A percentile compares a stretch with the other conserved stretches of the same genome.
These are phyloP conservation scores for Chrysocyon brachyurus DNA, from an alignment of 2,797 vertebrate species.

Conservation along the genomic window DNA sequence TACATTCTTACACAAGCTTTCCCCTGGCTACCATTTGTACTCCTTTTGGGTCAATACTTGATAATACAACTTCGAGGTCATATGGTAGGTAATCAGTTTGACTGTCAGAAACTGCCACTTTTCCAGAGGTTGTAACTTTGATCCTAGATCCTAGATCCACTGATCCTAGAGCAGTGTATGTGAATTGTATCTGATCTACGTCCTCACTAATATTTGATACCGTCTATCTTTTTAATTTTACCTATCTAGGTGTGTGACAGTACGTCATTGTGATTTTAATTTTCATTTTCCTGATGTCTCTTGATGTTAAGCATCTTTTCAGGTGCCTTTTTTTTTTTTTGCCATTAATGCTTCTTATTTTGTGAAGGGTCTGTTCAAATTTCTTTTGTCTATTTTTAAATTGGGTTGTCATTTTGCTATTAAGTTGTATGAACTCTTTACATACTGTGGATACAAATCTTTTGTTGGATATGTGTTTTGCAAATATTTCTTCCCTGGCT, in stretches of 20 bases:
- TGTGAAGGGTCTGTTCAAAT: neutral
- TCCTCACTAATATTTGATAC: neutral
- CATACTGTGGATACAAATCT: neutral
- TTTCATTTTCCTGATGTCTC: conserved; percentile 11
- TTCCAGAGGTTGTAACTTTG: neutral
- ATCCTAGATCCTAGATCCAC: no score
- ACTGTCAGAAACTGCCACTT: neutral
- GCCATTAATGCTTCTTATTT: neutral
- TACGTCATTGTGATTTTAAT: neutral
- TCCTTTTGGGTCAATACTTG: neutral
- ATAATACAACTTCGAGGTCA: neutral
- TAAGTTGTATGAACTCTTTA: neutral
- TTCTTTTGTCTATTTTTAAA: neutral
- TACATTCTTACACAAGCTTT: neutral
- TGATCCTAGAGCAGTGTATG: neutral
- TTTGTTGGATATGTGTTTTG: neutral
- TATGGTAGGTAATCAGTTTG: neutral
- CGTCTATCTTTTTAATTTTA: neutral
- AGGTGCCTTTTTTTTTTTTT: neutral
- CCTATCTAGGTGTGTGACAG: neutral
- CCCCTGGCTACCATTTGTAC: neutral
- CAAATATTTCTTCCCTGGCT: neutral
- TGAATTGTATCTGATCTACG: neutral
- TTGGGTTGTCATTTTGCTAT: neutral
- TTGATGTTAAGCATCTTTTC: neutral